Evolutionary conservation across 1,140 invertebrate genomes (phyloP).

Genomic region (Charaxes varanes): DNA sequence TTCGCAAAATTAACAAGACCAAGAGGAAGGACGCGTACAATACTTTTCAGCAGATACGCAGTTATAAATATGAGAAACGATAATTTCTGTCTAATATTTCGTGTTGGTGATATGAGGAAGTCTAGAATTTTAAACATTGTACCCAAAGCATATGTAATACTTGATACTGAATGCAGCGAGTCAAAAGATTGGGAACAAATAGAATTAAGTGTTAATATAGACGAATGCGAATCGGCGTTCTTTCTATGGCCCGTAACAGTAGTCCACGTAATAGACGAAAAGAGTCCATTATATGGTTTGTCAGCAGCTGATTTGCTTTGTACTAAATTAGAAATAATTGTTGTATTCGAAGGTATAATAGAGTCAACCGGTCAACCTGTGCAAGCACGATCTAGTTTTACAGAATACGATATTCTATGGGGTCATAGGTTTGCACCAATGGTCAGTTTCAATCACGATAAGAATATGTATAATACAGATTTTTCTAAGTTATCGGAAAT

Average conservation of each 20-base stretch:
- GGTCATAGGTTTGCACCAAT: constrained; percentile 81
- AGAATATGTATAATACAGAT: constrained; percentile 89
- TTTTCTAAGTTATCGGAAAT: constrained; percentile 89
- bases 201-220: constrained; percentile 82
- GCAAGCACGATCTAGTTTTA: constrained; percentile 79
- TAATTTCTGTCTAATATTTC: constrained; percentile 89
- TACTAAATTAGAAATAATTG: constrained; percentile 83
- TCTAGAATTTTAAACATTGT: constrained; percentile 93
- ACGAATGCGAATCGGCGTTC: constrained; percentile 84
- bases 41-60: constrained; percentile 92
- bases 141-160: constrained; percentile 86
- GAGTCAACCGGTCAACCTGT: constrained; percentile 81
- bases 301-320: constrained; percentile 87
- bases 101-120: constrained; percentile 95
- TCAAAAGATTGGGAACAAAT: constrained; percentile 78
- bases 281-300: constrained; percentile 86
- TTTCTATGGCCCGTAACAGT: constrained; percentile 92
- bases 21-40: constrained; percentile 92
- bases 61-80: constrained; percentile 89
- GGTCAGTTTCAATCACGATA: constrained; percentile 85
- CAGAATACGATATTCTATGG: constrained; percentile 82
- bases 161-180: constrained; percentile 83
- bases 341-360: constrained; percentile 84
- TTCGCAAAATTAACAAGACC: constrained; percentile 96
- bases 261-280: constrained; percentile 82